Conservation (phyloP, 2,888 invertebrate genomes). For the Saturnia pavonia region DNA sequence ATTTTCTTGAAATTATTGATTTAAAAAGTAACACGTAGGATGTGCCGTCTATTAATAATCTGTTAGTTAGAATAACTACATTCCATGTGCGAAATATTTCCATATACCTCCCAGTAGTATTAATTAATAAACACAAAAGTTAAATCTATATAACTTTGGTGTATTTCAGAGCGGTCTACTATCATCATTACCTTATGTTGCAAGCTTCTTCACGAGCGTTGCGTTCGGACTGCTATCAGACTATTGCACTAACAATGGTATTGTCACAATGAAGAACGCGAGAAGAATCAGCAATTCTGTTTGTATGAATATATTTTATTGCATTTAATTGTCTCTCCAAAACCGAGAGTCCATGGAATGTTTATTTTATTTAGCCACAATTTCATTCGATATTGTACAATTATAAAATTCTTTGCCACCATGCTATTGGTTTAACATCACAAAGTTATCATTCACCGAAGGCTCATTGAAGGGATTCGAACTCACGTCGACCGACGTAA, state of each 20-base stretch:
- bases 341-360: not conserved
- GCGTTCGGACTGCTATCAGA: slow-evolving; percentile 82
- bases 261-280: slow-evolving; percentile 45
- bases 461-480: no score
- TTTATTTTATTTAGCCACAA: no score
- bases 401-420: not conserved
- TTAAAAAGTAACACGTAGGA: no score
- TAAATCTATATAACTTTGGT: not conserved
- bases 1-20: no score
- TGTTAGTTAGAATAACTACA: no score
- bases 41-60: no score
- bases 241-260: slow-evolving; percentile 52
- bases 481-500: no score
- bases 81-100: no score
- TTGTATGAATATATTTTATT: slow-evolving; percentile 47
- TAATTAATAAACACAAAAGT: not conserved
- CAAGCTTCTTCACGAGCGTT: slow-evolving; percentile 77
- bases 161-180: slow-evolving; percentile 70
- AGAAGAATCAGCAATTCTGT: slow-evolving; percentile 75
- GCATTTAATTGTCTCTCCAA: not conserved
- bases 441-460: no score
- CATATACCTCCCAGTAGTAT: no score
- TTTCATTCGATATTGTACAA: no score
- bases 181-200: slow-evolving; percentile 83
- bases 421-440: no score